phyloP scores from a whole-genome alignment of 2,113 vertebrate genomes.

The Eonycteris spelaea region DNA sequence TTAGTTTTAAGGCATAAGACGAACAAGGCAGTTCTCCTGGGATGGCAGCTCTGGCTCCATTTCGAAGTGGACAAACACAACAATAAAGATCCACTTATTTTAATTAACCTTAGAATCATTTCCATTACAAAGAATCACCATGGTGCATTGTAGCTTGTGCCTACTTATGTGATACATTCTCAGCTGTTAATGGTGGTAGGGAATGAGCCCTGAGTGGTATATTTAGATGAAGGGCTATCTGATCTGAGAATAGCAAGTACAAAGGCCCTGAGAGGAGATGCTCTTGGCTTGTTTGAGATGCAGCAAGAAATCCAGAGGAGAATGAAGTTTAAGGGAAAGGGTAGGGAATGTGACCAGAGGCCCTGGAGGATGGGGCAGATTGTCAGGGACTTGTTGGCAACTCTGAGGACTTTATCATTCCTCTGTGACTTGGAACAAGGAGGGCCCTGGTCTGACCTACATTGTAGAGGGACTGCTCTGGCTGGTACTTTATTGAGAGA shows the following conservation, averaged over 20 bases:
- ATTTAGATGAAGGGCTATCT: neutral
- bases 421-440: neutral
- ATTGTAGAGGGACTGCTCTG: neutral
- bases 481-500: neutral
- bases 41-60: too few species aligned
- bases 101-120: neutral
- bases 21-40: too few species aligned
- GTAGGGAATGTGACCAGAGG: neutral
- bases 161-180: neutral
- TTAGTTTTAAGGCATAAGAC: too few species aligned
- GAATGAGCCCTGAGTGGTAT: neutral
- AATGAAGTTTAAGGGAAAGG: neutral
- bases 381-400: too few species aligned
- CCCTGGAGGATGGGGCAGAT: neutral
- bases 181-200: neutral
- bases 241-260: neutral
- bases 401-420: neutral
- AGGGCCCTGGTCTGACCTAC: neutral
- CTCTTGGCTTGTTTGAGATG: neutral
- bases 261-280: neutral
- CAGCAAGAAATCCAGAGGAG: neutral
- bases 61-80: too few species aligned
- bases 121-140: neutral
- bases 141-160: too few species aligned
- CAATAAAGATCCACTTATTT: neutral